Evolutionary conservation across 1,140 invertebrate species (phyloP).

Genomic region (Drosophila carrolli): DNA sequence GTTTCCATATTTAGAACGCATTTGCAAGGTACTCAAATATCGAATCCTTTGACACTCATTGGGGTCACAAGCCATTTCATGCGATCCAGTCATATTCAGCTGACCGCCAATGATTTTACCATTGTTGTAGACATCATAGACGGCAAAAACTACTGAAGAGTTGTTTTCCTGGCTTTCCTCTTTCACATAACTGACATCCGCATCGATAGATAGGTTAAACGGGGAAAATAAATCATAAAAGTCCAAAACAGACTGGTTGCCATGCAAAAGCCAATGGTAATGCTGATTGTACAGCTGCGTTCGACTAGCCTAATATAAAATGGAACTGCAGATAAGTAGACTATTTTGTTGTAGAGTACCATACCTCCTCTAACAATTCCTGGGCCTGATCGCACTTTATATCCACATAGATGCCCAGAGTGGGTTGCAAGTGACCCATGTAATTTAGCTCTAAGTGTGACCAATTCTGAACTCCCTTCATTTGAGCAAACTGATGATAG

Average conservation of each 20-base stretch:
- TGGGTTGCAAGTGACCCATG: slow-evolving; percentile 54
- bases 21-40: slow-evolving; percentile 57
- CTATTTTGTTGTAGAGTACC: neutral
- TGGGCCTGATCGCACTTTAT: slow-evolving; percentile 45
- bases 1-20: slow-evolving; percentile 60
- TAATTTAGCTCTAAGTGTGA: slow-evolving; percentile 49
- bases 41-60: slow-evolving; percentile 23
- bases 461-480: slow-evolving; percentile 30
- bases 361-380: slow-evolving; percentile 50
- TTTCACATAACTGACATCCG: slow-evolving; percentile 59
- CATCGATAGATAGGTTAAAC: slow-evolving; percentile 71
- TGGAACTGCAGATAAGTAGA: neutral
- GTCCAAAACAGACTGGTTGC: neutral
- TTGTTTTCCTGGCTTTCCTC: neutral
- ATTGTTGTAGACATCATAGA: slow-evolving; percentile 79
- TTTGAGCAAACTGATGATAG: slow-evolving; percentile 64
- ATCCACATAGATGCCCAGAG: slow-evolving; percentile 68
- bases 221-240: slow-evolving; percentile 47
- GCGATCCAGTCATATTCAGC: slow-evolving; percentile 69
- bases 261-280: slow-evolving; percentile 75
- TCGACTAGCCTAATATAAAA: slow-evolving; percentile 40
- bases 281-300: slow-evolving; percentile 69
- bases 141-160: slow-evolving; percentile 11
- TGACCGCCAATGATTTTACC: slow-evolving; percentile 67
- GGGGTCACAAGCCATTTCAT: slow-evolving; percentile 48